A percentile compares a stretch with the other conserved stretches of the same genome.
phyloP scores from a whole-genome alignment of 2,797 vertebrate genomes.

The Oreonectes daqikongensis region DNA sequence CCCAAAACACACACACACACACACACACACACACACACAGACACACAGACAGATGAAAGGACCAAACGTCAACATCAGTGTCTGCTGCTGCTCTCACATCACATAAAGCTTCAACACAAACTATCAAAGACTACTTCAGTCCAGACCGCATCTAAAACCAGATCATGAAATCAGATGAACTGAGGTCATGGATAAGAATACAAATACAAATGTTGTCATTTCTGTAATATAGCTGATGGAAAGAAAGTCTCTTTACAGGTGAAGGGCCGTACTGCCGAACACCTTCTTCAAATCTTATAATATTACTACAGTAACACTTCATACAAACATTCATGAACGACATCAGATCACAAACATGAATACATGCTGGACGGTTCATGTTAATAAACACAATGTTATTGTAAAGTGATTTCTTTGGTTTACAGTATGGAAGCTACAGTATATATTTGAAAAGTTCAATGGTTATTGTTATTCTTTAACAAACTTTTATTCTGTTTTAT shows the following conservation, averaged over 20 bases:
- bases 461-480: neutral
- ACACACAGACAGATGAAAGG: neutral
- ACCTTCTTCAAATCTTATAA: neutral
- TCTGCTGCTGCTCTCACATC: neutral
- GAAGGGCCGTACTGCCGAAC: neutral
- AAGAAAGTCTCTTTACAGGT: neutral
- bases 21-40: neutral
- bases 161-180: neutral
- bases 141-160: neutral
- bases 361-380: too few relatives aligned
- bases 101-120: too few relatives aligned
- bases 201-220: neutral
- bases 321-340: too few relatives aligned
- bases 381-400: too few relatives aligned
- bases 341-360: too few relatives aligned
- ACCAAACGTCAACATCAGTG: neutral
- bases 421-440: neutral
- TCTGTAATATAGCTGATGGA: neutral
- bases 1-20: neutral
- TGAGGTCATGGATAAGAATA: neutral
- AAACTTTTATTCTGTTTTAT: neutral
- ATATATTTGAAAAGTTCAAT: neutral
- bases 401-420: neutral
- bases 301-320: too few relatives aligned
- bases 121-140: neutral